A percentile compares a stretch with the other conserved stretches of the same genome.
Conservation (phyloP, 2,113 vertebrate genomes). For the Balaeniceps rex region DNA sequence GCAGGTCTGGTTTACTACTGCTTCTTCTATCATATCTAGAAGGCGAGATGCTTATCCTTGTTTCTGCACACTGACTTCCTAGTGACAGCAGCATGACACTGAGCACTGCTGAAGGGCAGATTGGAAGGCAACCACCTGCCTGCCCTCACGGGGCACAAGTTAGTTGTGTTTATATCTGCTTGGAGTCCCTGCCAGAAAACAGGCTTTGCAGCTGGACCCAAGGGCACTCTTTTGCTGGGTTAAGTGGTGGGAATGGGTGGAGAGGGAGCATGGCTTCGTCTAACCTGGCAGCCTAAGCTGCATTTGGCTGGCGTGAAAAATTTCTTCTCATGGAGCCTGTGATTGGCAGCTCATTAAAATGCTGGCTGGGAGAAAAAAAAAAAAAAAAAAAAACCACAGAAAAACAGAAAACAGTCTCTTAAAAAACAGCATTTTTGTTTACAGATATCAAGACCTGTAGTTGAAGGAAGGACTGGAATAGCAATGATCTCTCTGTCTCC, state of each 20-base stretch:
- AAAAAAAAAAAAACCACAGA: neutral
- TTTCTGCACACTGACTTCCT: neutral
- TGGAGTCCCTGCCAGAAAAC: neutral
- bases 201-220: neutral
- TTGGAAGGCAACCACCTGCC: neutral
- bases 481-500: neutral
- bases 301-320: neutral
- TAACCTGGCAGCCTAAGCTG: neutral
- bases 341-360: conserved; percentile 19
- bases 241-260: neutral
- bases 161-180: neutral
- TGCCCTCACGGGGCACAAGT: neutral
- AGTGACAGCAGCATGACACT: rapidly evolving
- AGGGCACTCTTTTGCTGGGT: neutral
- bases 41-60: neutral
- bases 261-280: neutral
- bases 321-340: neutral
- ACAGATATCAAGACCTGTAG: neutral
- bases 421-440: neutral
- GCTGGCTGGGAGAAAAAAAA: neutral
- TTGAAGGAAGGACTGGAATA: neutral
- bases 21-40: neutral
- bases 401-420: neutral
- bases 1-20: neutral
- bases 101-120: neutral